Base-by-base conservation (phyloP, 1,140 invertebrate species). In the Portunus trituberculatus region DNA sequence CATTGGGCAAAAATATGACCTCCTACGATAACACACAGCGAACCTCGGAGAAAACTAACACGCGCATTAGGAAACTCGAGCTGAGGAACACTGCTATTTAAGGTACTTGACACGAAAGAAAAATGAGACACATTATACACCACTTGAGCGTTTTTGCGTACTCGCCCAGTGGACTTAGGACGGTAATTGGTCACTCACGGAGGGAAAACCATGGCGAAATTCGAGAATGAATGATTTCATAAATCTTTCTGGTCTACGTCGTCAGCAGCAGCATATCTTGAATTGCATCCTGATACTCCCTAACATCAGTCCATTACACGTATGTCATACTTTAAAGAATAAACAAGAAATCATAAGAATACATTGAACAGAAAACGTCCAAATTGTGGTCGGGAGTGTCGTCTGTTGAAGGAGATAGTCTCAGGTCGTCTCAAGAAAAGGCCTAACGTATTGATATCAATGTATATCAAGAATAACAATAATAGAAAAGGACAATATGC, bases 401-500 rank as follows among this genome's bases (percentile, higher is more conserved):
- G 67, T 76, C 67, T n/a, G 6, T 25, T 20, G n/a, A n/a, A 25
- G n/a, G 67, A 8, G 25, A 76, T 8, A n/a, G 67, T 76, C 67
- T n/a, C 20, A n/a, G 20, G 67, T 76, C 52, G 52, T 59, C 39
- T 39, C 67, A 76, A n/a, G 67, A 20, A 76, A 12, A 76, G 67
- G 25, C 67, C 67, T 76, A 76, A 76, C 67, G 67, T 76, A 76
- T n/a, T 76, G 67, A 76, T 20, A 76, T 76, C 67, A 76, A 76
- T 76, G 39, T 39, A 76, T 76, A 76, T 76, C n/a, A 76, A 76
- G 67, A 76, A n/a, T 76, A n/a, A 76, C 67, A n/a, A 76, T 76
- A 76, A n/a, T 76, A 76, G n/a, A 76, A 76, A 76, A n/a, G 67
- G n/a, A 76, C 67, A 76, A 76, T 76, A 94, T 94, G 93, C 93